These are phyloP conservation scores for Porites australiensis DNA, from an alignment of 64 coral and sea anemone genomes.

Conservation along the genomic window DNA sequence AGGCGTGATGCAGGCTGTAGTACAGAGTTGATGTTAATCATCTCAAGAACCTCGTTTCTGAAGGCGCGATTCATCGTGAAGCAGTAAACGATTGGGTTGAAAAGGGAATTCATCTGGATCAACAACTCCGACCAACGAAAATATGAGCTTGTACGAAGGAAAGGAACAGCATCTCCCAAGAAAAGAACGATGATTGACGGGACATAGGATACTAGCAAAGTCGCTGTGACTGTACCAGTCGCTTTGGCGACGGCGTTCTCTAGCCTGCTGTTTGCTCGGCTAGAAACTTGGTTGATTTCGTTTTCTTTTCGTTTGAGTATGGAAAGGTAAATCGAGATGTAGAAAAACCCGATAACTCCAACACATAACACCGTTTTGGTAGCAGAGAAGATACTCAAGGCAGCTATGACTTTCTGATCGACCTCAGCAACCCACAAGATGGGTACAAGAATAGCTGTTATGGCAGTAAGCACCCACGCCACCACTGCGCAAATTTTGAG, in stretches of 20 bases:
- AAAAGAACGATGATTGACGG: background rate
- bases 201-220: background rate
- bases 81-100: background rate
- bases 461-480: background rate
- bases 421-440: background rate
- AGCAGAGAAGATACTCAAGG: background rate
- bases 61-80: slow-evolving; percentile 7
- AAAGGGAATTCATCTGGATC: slow-evolving; percentile 14
- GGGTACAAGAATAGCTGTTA: background rate
- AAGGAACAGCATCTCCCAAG: background rate
- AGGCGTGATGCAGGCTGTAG: background rate
- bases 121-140: slow-evolving; percentile 23
- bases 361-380: background rate
- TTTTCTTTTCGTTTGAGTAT: background rate
- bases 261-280: too few species aligned
- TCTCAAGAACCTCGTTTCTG: slow-evolving; percentile 3
- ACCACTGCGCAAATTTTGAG: background rate
- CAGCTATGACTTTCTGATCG: background rate
- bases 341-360: slow-evolving; percentile 16
- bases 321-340: background rate
- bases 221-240: background rate
- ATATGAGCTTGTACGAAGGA: slow-evolving; percentile 5
- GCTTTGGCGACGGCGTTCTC: background rate
- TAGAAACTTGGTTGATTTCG: background rate
- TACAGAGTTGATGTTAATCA: background rate